Evolutionary conservation across 2,888 invertebrate genomes (phyloP).

Genomic region (Dugesia japonica): DNA sequence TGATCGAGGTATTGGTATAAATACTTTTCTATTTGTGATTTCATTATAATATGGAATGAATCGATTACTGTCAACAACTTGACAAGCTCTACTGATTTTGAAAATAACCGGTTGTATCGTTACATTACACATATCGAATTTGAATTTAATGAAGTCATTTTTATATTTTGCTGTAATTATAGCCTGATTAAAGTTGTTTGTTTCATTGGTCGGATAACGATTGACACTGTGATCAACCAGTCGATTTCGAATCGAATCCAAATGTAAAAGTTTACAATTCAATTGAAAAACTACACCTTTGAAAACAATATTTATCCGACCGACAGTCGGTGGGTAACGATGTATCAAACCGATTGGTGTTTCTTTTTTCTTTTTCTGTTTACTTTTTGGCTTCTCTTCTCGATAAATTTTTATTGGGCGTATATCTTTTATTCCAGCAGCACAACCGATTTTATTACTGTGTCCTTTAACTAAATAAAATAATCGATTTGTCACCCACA

Average conservation of each 20-base stretch:
- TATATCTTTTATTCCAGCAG: background rate
- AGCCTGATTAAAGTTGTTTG: background rate
- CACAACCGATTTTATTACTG: background rate
- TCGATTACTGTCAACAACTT: background rate
- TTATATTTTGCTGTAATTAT: background rate
- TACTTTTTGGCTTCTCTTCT: background rate
- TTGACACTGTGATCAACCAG: background rate
- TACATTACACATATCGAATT: constrained; percentile 9
- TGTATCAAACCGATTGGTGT: background rate
- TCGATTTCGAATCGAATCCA: background rate
- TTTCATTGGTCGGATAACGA: background rate
- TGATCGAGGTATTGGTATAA: background rate
- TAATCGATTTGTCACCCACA: background rate
- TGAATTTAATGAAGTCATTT: background rate
- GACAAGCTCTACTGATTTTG: background rate
- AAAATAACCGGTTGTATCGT: background rate
- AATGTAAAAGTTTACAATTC: background rate
- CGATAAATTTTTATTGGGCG: background rate
- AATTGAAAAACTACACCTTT: background rate
- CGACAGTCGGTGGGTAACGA: background rate
- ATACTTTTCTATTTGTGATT: background rate
- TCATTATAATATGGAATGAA: constrained; percentile 3
- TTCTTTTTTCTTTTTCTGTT: background rate
- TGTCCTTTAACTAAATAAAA: background rate
- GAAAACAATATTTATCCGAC: background rate